Evolutionary conservation across 2,888 invertebrate genomes (phyloP).

Genomic region (Argyresthia goedartella): DNA sequence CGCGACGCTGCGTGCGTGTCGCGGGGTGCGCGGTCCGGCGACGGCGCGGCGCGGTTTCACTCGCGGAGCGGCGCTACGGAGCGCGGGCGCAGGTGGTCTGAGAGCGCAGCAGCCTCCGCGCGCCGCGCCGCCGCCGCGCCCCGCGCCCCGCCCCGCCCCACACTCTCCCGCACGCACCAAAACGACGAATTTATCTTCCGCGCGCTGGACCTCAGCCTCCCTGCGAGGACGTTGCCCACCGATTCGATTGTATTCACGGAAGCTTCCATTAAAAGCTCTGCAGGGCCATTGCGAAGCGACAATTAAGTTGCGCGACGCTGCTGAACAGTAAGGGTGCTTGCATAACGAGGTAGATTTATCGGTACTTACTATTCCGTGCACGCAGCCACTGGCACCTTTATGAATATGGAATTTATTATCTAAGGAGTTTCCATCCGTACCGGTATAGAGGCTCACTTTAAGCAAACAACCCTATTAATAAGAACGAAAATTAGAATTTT

Average conservation of each 20-base stretch:
- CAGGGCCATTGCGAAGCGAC: no score
- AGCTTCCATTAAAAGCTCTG: neutral
- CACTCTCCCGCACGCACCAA: constrained; percentile 42
- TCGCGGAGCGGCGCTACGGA: constrained; percentile 69
- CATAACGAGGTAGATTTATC: no score
- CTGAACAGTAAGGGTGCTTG: no score
- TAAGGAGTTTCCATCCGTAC: no score
- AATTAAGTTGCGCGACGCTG: no score
- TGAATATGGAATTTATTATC: no score
- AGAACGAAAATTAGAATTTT: no score
- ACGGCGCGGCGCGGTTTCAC: constrained; percentile 61
- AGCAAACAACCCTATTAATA: no score
- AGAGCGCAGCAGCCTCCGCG: constrained; percentile 75
- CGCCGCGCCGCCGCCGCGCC: constrained; percentile 68
- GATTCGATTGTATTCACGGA: neutral
- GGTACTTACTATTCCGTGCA: no score
- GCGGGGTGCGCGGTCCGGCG: constrained; percentile 49
- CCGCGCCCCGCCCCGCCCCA: constrained; percentile 33
- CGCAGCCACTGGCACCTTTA: no score
- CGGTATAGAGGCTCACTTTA: no score
- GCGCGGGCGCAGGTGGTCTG: constrained; percentile 79
- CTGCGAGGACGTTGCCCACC: constrained; percentile 50
- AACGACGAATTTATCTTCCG: constrained; percentile 68
- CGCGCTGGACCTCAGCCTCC: constrained; percentile 45
- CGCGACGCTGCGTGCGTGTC: constrained; percentile 43